Base-by-base conservation (phyloP, 92 coral and sea anemone species). In the Palythoa caribaeorum region DNA sequence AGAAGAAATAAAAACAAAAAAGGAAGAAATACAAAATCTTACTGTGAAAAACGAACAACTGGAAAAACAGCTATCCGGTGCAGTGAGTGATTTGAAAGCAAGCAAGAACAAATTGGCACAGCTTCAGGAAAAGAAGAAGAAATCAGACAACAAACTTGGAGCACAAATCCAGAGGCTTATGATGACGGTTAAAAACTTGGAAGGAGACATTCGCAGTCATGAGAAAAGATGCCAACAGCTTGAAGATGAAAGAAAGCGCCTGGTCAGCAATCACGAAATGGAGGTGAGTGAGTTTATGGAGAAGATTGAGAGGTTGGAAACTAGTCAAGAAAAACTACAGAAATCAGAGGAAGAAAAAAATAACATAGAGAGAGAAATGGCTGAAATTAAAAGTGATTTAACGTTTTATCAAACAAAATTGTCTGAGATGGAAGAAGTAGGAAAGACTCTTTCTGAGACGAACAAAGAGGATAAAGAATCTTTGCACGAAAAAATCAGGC, bases 71-170 rank as follows among this genome's bases (percentile, higher is more conserved):
- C 47, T 81, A 6, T 81, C 86, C 3, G 76, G 48, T 36, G 60
- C 76, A 47, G 15, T 66, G 36, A 66, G 1, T 81, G 75, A 81
- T 11, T 37, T 81, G 2, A 81, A 81, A 36, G 13, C 76, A 14
- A 81, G 20, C 65, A 81, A 85, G 60, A 79, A 76, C 13, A 92
- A 89, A 38, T 91, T 92, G 37, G 74, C 93, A 21, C 94, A 91
- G 88, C 80, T 93, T 38, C 94, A 91, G 83, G 90, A 91, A 76
- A 87, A 87, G 51, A 94, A 91, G 77, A 83, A 78, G 68, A 90
- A 88, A 71, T 65, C 87, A 55, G 98, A 91, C 72, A 95, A 93
- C 78, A 94, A 91, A 47, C 57, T 84, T 54, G 89, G 87, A 38
- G 94, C 92, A 70, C 93, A 95, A 75, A 59, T 95, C 47, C 89